Evolutionary conservation across 2,797 vertebrate genomes (phyloP).

Genomic region (Urophycis tenuis): DNA sequence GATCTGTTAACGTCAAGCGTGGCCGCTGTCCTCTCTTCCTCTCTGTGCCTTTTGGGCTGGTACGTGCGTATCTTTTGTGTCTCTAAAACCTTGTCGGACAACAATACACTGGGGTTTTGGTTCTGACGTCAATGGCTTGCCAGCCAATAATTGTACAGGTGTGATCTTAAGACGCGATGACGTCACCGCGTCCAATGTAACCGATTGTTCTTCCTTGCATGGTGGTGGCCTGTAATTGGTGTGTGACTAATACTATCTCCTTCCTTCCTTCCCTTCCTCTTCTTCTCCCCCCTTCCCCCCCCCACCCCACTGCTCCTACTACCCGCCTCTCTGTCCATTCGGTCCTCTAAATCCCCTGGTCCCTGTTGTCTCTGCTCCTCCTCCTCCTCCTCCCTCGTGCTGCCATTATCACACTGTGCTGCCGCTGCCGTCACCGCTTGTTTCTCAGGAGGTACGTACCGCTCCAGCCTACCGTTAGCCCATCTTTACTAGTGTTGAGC

Average conservation of each 20-base stretch:
- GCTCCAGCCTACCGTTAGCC: constrained; percentile 12
- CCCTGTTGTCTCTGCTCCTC: constrained; percentile 58
- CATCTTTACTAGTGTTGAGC: neutral
- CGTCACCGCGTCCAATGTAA: constrained; percentile 10
- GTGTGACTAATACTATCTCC: constrained; percentile 64
- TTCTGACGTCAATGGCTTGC: constrained; percentile 18
- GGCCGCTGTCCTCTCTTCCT: constrained; percentile 20
- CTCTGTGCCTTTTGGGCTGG: constrained; percentile 45
- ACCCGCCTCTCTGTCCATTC: constrained; percentile 31
- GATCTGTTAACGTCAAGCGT: neutral
- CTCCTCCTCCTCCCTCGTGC: constrained; percentile 42
- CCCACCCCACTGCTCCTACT: constrained; percentile 24
- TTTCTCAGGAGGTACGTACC: constrained; percentile 80
- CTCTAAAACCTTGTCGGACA: constrained; percentile 28
- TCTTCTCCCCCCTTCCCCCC: neutral
- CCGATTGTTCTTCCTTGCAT: constrained; percentile 61
- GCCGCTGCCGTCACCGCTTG: constrained; percentile 56
- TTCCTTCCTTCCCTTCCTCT: constrained; percentile 14
- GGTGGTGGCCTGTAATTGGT: constrained; percentile 61
- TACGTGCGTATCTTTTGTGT: constrained; percentile 30
- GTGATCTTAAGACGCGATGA: constrained; percentile 31
- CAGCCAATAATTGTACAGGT: constrained; percentile 22
- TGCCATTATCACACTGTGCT: constrained; percentile 68
- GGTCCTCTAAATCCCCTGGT: constrained; percentile 54
- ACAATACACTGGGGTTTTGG: constrained; percentile 14